A percentile compares a stretch with the other conserved stretches of the same genome.
Evolutionary conservation across 2,797 vertebrate species (phyloP).

Genomic region (Amniataba percoides): DNA sequence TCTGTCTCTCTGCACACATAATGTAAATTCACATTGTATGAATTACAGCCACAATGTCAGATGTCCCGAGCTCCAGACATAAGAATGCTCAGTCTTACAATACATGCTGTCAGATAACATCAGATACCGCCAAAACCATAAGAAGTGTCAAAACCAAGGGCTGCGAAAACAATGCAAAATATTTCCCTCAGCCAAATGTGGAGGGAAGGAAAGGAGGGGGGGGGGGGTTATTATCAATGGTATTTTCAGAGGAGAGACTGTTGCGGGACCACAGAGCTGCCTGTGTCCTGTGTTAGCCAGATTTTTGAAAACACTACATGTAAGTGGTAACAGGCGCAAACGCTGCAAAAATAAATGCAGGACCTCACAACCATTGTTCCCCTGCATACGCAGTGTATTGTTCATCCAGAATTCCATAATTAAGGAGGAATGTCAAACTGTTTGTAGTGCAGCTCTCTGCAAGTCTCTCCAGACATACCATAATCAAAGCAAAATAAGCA

Average conservation of each 20-base stretch:
- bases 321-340: constrained; percentile 81
- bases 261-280: constrained; percentile 55
- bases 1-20: constrained; percentile 1
- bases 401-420: constrained; percentile 86
- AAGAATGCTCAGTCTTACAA: constrained; percentile 45
- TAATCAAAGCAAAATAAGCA: constrained; percentile 86
- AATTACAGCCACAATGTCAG: constrained; percentile 30
- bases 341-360: constrained; percentile 81
- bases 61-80: constrained; percentile 36
- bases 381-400: constrained; percentile 66
- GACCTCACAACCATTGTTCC: constrained; percentile 81
- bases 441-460: constrained; percentile 77
- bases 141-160: constrained; percentile 56
- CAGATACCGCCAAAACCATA: constrained; percentile 57
- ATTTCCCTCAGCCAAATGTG: constrained; percentile 53
- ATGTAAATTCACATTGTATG: constrained; percentile 21
- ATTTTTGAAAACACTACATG: constrained; percentile 75
- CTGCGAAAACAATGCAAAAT: constrained; percentile 73
- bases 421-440: constrained; percentile 85
- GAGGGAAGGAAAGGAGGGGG: constrained; percentile 3
- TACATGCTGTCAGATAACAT: constrained; percentile 55
- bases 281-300: constrained; percentile 69
- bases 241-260: constrained; percentile 72
- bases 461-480: constrained; percentile 78
- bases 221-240: constrained; percentile 65